Evolutionary conservation across 2,797 vertebrate genomes (phyloP).

Genomic region (Helarctos malayanus): DNA sequence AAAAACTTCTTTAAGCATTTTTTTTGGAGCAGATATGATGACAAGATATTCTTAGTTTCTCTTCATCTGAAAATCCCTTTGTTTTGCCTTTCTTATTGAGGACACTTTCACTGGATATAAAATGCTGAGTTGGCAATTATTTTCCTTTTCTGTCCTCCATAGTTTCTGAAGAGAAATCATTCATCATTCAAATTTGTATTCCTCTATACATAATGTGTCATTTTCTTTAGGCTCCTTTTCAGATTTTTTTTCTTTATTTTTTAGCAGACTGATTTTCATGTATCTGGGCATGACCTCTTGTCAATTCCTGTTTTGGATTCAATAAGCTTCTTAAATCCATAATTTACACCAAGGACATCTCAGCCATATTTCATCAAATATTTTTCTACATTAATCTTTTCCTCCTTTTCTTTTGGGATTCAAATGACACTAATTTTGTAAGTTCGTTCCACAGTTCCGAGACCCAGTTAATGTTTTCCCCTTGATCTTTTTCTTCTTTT

Average conservation of each 20-base stretch:
- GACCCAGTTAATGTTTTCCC: neutral
- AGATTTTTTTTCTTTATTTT: neutral
- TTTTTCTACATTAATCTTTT: neutral
- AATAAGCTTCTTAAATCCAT: neutral
- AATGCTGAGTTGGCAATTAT: neutral
- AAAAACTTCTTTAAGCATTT: slow-evolving; percentile 16
- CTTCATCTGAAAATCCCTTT: neutral
- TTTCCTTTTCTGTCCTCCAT: neutral
- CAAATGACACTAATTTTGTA: neutral
- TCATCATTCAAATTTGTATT: neutral
- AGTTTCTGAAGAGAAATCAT: neutral
- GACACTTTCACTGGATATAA: neutral
- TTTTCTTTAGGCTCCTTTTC: neutral
- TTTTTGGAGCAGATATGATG: neutral
- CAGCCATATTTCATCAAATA: neutral
- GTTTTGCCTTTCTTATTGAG: neutral
- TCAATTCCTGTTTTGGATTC: neutral
- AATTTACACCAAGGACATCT: neutral
- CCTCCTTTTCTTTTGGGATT: neutral
- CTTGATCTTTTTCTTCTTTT: neutral
- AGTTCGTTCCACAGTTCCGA: neutral
- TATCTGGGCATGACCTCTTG: neutral
- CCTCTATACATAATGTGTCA: neutral
- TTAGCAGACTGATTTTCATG: neutral
- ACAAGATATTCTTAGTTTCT: neutral